phyloP scores from a whole-genome alignment of 1,140 invertebrate species.

The Argopecten irradians region DNA sequence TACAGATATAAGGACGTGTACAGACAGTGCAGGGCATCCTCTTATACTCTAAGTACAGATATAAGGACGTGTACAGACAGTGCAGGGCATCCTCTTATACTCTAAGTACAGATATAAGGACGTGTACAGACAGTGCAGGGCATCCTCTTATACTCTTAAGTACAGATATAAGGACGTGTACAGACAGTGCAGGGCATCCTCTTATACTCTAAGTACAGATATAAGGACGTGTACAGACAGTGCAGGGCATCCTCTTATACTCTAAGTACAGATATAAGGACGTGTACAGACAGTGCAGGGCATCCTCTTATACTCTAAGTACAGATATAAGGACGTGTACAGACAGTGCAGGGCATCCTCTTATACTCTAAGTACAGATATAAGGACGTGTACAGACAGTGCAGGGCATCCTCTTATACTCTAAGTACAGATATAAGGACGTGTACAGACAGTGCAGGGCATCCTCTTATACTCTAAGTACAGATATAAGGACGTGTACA shows the following conservation, averaged over 20 bases:
- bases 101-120: neutral
- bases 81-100: neutral
- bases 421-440: neutral
- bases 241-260: neutral
- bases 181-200: neutral
- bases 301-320: neutral
- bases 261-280: neutral
- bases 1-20: constrained; percentile 1
- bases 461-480: neutral
- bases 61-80: neutral
- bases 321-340: neutral
- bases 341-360: neutral
- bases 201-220: neutral
- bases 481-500: neutral
- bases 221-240: neutral
- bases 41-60: neutral
- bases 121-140: neutral
- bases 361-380: neutral
- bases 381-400: constrained; percentile 11
- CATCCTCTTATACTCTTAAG: neutral
- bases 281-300: neutral
- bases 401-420: neutral
- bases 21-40: neutral
- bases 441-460: neutral
- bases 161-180: constrained; percentile 1